These are phyloP conservation scores for Mobula hypostoma DNA, from an alignment of 2,113 vertebrate species.

Conservation along the genomic window DNA sequence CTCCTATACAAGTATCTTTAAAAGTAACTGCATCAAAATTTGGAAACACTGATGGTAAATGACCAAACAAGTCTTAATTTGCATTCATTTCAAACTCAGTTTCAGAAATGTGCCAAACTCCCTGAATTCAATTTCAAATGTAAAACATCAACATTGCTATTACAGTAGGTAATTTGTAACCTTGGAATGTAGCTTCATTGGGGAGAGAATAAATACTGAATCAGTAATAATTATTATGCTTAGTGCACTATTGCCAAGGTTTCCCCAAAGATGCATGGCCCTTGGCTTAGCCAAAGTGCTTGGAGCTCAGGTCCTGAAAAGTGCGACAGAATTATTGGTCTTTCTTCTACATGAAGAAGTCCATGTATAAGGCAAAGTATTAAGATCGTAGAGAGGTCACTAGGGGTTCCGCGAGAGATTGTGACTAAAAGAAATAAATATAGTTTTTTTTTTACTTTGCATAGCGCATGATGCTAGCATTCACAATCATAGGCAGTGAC, in stretches of 20 bases:
- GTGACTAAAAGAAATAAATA: too few relatives aligned
- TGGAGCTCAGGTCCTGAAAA: background rate
- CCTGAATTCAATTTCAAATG: background rate
- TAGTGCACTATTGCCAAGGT: background rate
- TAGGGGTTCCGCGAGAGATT: too few relatives aligned
- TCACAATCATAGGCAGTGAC: too few relatives aligned
- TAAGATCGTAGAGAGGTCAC: background rate
- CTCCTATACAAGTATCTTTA: background rate
- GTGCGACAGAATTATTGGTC: background rate
- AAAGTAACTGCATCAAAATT: background rate
- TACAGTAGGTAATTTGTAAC: background rate
- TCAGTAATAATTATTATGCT: background rate
- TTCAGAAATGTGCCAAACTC: background rate
- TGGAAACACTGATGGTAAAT: background rate
- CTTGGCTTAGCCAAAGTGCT: background rate
- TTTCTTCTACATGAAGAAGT: background rate
- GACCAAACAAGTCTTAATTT: background rate
- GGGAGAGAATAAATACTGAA: background rate
- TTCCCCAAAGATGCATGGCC: background rate
- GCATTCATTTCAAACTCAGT: background rate
- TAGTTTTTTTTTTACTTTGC: too few relatives aligned
- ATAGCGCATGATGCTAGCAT: too few relatives aligned
- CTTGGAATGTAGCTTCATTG: background rate
- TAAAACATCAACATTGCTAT: background rate
- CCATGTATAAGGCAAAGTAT: background rate